These are phyloP conservation scores for Chaenocephalus aceratus DNA, from an alignment of 2,113 vertebrate genomes.

Conservation along the genomic window DNA sequence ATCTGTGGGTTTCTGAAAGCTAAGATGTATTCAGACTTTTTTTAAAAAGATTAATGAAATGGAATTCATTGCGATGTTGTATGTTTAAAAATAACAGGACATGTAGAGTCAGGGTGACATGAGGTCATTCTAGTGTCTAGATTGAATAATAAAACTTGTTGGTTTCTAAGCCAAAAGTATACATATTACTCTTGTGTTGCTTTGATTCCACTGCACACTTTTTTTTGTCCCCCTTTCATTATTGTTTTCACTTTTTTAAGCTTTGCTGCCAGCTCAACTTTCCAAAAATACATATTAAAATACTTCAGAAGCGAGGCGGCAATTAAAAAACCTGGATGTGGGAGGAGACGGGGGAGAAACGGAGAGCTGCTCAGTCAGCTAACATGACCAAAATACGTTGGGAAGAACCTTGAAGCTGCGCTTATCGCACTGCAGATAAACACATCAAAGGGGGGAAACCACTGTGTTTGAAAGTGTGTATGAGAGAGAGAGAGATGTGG, in stretches of 20 bases:
- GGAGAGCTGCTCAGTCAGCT: conserved; percentile 23
- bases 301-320: conserved; percentile 38
- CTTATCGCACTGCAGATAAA: conserved; percentile 62
- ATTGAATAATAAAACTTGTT: conserved; percentile 1
- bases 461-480: background rate
- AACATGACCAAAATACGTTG: conserved; percentile 51
- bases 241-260: background rate
- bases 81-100: conserved; percentile 6
- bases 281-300: conserved; percentile 38
- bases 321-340: conserved; percentile 57
- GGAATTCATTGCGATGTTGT: background rate
- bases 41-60: background rate
- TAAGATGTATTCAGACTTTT: background rate
- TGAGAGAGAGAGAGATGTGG: background rate
- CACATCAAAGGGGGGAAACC: conserved; percentile 62
- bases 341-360: conserved; percentile 39
- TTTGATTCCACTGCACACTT: background rate
- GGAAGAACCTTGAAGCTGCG: conserved; percentile 48
- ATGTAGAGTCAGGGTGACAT: background rate
- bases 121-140: background rate
- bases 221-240: conserved; percentile 1
- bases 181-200: background rate
- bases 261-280: conserved; percentile 60
- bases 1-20: conserved; percentile 22
- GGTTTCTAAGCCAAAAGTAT: background rate